Evolutionary conservation across 1,140 invertebrate species (phyloP), one percentile per base, ranked within the genome.

Genomic region (Papilio polyxenes): DNA sequence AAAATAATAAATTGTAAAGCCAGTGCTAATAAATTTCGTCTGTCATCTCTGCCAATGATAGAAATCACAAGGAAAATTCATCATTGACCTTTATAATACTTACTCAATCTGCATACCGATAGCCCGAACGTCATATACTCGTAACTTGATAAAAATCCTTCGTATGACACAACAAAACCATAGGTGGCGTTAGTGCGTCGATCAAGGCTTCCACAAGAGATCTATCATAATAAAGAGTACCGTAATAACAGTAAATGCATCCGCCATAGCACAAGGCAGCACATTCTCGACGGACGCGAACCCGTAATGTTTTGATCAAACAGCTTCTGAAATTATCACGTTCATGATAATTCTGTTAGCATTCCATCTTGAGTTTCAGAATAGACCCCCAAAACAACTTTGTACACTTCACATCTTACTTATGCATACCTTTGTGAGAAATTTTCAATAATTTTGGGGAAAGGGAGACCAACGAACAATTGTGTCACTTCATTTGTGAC

Each of bases 251-350:
- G 78, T 80, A 69, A 69, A 80, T 59, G 75, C 51, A 77, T 62
- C 49, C 76, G 76, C 53, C 82, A 82, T 62, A 40, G 17, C 48
- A 75, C 62, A 51, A 59, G 75, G 44, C n/a, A 15, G 62, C 51
- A 80, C 76, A 76, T 69, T 80, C 76, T 65, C 56, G 75, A 79
- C 59, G 76, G 81, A 65, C 49, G 49, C 7, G 81, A 77, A 78
- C 53, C 74, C 48, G 51, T 82, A 82, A 81, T 84, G 80, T 56
- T 74, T 79, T 78, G 76, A 79, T 62, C 79, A 82, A 84, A 82
- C 75, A 79, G 31, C 48, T 53, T 72, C 78, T 3, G 48, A 75
- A 84, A 84, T 83, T 84, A 81, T 72, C 77, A 82, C n/a, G 23
- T 3, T 3, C 48, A 9, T 31, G 81, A 48, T 82, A 83, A 82